Evolutionary conservation across 2,888 invertebrate species (phyloP).

Genomic region (Brenthis ino): DNA sequence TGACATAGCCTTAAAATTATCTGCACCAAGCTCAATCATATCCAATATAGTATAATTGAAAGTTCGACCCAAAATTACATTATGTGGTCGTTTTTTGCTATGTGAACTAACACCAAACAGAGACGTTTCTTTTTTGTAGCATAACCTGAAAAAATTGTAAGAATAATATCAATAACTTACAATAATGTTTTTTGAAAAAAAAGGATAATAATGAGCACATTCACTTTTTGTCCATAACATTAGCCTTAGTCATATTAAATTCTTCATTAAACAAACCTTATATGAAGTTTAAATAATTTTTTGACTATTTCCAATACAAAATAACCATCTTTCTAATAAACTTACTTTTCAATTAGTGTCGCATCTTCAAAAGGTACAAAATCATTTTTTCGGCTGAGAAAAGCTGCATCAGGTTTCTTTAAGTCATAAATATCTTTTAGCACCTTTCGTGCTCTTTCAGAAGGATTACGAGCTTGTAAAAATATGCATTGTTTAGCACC

Average conservation of each 20-base stretch:
- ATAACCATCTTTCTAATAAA: constrained; percentile 24
- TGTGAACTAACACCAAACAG: constrained; percentile 95
- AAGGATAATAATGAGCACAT: background rate
- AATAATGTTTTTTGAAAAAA: background rate
- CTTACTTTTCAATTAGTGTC: constrained; percentile 89
- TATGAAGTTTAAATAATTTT: too few species aligned
- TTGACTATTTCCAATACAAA: background rate
- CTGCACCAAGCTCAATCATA: constrained; percentile 97
- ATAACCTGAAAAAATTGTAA: constrained; percentile 67
- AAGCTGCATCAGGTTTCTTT: constrained; percentile 92
- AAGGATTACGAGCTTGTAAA: constrained; percentile 91
- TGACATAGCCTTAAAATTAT: constrained; percentile 89
- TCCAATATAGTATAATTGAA: constrained; percentile 95
- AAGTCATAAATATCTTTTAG: constrained; percentile 93
- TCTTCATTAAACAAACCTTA: too few species aligned
- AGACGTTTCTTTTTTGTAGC: constrained; percentile 92
- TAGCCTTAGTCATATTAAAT: too few species aligned
- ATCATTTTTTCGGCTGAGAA: constrained; percentile 91
- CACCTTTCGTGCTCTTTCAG: constrained; percentile 85
- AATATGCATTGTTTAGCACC: constrained; percentile 92
- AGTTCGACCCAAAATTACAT: constrained; percentile 93
- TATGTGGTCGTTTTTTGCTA: constrained; percentile 97
- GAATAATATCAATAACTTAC: background rate
- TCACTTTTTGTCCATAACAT: too few species aligned
- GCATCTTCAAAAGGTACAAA: constrained; percentile 96